These are phyloP conservation scores for Bovichtus variegatus DNA, from an alignment of 2,797 vertebrate species.

Conservation along the genomic window DNA sequence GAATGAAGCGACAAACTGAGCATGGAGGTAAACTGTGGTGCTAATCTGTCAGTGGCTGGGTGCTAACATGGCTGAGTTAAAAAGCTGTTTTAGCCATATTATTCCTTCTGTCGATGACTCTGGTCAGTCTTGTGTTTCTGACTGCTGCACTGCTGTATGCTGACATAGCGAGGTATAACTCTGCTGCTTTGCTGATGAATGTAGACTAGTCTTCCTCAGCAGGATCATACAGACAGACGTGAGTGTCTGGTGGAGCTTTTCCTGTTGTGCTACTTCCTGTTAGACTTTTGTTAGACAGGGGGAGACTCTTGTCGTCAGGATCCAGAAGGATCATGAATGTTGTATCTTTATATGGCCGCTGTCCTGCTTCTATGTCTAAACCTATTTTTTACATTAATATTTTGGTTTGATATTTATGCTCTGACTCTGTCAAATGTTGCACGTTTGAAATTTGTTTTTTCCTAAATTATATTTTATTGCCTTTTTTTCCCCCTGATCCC, in stretches of 20 bases:
- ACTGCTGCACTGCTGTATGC: slow-evolving; percentile 78
- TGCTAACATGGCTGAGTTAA: slow-evolving; percentile 80
- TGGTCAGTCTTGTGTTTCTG: slow-evolving; percentile 70
- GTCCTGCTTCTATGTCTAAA: slow-evolving; percentile 71
- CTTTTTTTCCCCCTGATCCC: slow-evolving; percentile 56
- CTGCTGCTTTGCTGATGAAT: slow-evolving; percentile 87
- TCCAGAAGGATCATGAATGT: slow-evolving; percentile 73
- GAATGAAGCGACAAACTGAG: slow-evolving; percentile 74
- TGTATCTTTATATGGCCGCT: slow-evolving; percentile 70
- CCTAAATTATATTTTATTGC: slow-evolving; percentile 68
- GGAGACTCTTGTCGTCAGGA: slow-evolving; percentile 70
- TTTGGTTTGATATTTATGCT: slow-evolving; percentile 80
- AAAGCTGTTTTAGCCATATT: slow-evolving; percentile 80
- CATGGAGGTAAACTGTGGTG: slow-evolving; percentile 81
- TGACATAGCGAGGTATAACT: slow-evolving; percentile 78
- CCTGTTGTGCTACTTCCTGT: slow-evolving; percentile 52
- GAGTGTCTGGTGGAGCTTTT: slow-evolving; percentile 60
- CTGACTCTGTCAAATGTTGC: slow-evolving; percentile 77
- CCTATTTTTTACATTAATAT: slow-evolving; percentile 54
- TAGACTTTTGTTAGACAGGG: slow-evolving; percentile 44
- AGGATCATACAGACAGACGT: slow-evolving; percentile 68
- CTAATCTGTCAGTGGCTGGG: slow-evolving; percentile 80
- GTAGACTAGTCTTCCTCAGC: slow-evolving; percentile 86
- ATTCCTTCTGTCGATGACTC: slow-evolving; percentile 74
- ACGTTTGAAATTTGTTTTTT: slow-evolving; percentile 60